Evolutionary conservation across 2,797 vertebrate genomes (phyloP).

Genomic region (Danio kyathit): DNA sequence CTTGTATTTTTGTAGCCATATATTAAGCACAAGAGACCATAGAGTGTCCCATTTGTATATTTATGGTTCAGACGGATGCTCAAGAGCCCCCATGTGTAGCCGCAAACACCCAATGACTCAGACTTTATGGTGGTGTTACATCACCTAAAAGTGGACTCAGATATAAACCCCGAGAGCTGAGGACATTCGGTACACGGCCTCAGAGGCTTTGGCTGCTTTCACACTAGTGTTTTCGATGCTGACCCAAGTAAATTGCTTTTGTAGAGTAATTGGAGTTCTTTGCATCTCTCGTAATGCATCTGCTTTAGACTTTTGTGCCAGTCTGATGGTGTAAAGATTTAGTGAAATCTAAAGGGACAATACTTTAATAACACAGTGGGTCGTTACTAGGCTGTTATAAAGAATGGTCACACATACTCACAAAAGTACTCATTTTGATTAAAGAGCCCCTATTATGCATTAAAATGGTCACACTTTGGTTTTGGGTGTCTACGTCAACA

Average conservation of each 20-base stretch:
- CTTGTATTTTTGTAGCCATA: no score
- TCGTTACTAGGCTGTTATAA: background rate
- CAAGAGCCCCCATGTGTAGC: background rate
- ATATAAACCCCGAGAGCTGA: background rate
- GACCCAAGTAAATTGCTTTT: constrained; percentile 1
- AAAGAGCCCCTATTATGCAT: background rate
- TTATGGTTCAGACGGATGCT: background rate
- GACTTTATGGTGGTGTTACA: background rate
- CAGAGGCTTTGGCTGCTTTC: background rate
- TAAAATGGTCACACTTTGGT: no score
- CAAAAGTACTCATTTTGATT: background rate
- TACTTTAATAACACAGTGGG: background rate
- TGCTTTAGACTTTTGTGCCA: background rate
- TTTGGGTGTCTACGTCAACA: no score
- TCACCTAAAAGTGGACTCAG: background rate
- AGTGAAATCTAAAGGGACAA: background rate
- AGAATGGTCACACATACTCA: background rate
- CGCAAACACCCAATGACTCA: background rate
- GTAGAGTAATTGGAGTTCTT: background rate
- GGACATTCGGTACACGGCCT: background rate
- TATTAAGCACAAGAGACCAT: background rate
- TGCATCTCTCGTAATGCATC: background rate
- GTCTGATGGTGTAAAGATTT: background rate
- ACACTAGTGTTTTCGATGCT: background rate
- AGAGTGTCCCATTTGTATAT: background rate